Evolutionary conservation across 2,888 invertebrate genomes (phyloP).

Genomic region (Boloria euphrosyne): DNA sequence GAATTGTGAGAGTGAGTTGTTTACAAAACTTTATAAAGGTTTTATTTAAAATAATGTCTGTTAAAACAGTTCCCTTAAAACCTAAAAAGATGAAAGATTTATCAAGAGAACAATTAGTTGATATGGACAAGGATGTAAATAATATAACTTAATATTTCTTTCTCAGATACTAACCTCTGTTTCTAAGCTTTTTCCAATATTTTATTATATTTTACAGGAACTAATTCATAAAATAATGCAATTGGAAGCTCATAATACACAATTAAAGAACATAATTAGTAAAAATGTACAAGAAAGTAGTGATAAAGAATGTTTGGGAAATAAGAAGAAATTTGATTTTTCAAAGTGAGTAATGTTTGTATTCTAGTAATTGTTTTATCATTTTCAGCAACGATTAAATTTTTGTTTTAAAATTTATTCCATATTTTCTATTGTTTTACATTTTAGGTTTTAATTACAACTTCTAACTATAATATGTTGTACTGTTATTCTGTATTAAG

Average conservation of each 20-base stretch:
- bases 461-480: too few relatives aligned
- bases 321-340: conserved; percentile 84
- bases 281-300: conserved; percentile 65
- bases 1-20: too few relatives aligned
- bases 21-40: conserved; percentile 15
- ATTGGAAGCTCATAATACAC: conserved; percentile 89
- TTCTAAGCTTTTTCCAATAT: background rate
- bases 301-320: conserved; percentile 40
- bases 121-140: conserved; percentile 61
- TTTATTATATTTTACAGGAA: conserved; percentile 73
- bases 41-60: conserved; percentile 16
- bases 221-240: conserved; percentile 87
- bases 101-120: conserved; percentile 54
- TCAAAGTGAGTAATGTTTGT: conserved; percentile 64
- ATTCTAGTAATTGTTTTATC: background rate
- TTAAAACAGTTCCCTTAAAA: conserved; percentile 50
- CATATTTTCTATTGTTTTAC: too few relatives aligned
- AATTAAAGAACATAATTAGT: conserved; percentile 87
- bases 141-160: background rate
- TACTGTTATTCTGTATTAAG: too few relatives aligned
- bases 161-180: background rate
- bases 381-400: too few relatives aligned
- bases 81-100: conserved; percentile 49
- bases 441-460: too few relatives aligned
- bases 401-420: too few relatives aligned